Conservation (phyloP, 2,797 vertebrate genomes). For the Cryptoprocta ferox region DNA sequence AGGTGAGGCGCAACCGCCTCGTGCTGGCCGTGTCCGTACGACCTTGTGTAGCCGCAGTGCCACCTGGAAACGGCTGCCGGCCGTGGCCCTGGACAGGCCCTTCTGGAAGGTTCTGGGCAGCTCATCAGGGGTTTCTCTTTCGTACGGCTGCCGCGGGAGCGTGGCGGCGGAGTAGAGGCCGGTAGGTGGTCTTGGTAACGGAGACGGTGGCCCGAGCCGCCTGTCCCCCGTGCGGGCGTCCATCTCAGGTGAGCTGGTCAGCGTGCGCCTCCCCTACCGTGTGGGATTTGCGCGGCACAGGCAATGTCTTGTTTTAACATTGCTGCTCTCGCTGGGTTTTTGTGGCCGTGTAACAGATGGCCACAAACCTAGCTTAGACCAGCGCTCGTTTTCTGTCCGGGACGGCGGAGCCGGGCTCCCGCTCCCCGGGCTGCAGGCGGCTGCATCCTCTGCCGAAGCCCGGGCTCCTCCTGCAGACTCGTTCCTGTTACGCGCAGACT, state of each 20-base stretch:
- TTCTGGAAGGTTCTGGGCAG: background rate
- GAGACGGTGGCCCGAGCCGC: background rate
- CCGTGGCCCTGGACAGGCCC: background rate
- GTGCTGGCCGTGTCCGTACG: accelerated
- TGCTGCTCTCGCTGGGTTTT: accelerated
- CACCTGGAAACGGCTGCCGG: background rate
- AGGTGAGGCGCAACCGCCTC: too few relatives aligned
- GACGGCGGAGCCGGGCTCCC: background rate
- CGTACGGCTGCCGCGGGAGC: background rate
- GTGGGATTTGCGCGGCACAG: accelerated
- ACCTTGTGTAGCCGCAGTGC: accelerated
- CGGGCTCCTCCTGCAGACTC: background rate
- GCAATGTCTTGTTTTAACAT: accelerated
- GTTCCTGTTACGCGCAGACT: background rate
- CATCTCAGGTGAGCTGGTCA: background rate
- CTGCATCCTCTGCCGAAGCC: background rate
- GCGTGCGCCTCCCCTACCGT: background rate
- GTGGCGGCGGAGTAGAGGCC: background rate
- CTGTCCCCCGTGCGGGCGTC: accelerated
- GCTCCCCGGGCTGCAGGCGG: background rate
- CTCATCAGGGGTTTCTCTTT: background rate
- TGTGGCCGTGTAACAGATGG: background rate
- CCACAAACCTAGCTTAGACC: background rate
- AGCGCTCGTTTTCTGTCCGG: accelerated
- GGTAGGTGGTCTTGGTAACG: accelerated